Percentiles rank a stretch among this genome's conserved stretches.
phyloP scores from a whole-genome alignment of 2,113 vertebrate genomes.

The Cynoglossus semilaevis region DNA sequence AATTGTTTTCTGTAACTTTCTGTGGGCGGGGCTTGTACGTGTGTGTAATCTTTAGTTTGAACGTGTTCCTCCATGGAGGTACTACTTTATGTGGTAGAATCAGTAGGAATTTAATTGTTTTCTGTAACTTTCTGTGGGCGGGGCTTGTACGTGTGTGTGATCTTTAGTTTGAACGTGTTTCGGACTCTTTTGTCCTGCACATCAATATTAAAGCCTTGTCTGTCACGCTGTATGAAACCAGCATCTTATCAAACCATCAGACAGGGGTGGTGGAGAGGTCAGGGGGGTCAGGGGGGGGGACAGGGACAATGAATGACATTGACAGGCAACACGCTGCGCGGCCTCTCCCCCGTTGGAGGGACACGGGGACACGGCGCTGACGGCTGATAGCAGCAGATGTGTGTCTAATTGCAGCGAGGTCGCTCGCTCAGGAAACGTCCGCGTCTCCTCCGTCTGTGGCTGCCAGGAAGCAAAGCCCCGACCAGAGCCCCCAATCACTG shows the following conservation, averaged over 20 bases:
- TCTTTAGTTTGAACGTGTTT: too few species aligned
- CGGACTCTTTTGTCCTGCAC: neutral
- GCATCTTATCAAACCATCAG: constrained; percentile 50
- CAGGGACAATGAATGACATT: constrained; percentile 72
- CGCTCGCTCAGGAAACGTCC: constrained; percentile 57
- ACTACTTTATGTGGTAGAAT: too few species aligned
- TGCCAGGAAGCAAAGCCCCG: constrained; percentile 66
- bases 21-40: too few species aligned
- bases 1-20: too few species aligned
- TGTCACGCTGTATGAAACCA: constrained; percentile 1
- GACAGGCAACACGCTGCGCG: constrained; percentile 55
- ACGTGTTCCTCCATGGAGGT: too few species aligned
- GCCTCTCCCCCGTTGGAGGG: constrained; percentile 48
- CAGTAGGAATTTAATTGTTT: too few species aligned
- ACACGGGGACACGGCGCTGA: constrained; percentile 63
- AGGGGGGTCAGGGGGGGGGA: constrained; percentile 23
- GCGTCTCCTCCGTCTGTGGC: constrained; percentile 45
- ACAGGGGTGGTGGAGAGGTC: constrained; percentile 33
- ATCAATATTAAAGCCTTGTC: constrained; percentile 28
- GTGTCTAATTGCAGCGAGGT: constrained; percentile 65
- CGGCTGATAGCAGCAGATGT: constrained; percentile 73
- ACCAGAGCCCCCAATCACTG: constrained; percentile 59
- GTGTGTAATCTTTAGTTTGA: too few species aligned
- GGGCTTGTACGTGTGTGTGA: too few species aligned
- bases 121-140: too few species aligned